Evolutionary conservation across 2,888 invertebrate genomes (phyloP).

Genomic region (Lithophane socia): DNA sequence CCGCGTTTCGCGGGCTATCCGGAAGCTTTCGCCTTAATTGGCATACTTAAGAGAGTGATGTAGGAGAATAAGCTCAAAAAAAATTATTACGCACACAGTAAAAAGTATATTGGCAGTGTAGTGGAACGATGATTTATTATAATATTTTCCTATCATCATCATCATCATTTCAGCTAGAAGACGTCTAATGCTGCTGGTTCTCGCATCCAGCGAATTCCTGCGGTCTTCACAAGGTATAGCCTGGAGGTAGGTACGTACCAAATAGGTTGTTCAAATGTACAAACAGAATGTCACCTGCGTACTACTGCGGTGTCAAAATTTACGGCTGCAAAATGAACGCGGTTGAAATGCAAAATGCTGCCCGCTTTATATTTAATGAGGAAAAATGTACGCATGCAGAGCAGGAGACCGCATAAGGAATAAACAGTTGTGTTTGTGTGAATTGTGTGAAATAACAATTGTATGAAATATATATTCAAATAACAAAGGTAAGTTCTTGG

Average conservation of each 20-base stretch:
- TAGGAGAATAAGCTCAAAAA: too few relatives aligned
- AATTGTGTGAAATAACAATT: slow-evolving; percentile 12
- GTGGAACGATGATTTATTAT: too few relatives aligned
- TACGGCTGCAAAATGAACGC: slow-evolving; percentile 45
- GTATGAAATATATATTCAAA: neutral
- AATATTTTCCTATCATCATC: too few relatives aligned
- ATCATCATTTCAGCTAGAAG: too few relatives aligned
- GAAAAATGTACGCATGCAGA: slow-evolving; percentile 48
- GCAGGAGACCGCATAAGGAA: slow-evolving; percentile 46
- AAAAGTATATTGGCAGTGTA: too few relatives aligned
- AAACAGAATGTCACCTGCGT: slow-evolving; percentile 43
- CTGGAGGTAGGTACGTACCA: neutral
- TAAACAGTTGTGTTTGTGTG: slow-evolving; percentile 34
- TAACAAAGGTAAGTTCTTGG: neutral
- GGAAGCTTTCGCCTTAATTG: too few relatives aligned
- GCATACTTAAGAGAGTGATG: too few relatives aligned
- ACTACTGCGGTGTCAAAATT: slow-evolving; percentile 50
- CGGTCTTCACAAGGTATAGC: too few relatives aligned
- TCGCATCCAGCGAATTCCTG: too few relatives aligned
- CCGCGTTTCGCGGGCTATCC: too few relatives aligned
- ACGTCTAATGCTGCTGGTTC: too few relatives aligned
- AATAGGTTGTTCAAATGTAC: neutral
- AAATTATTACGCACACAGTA: too few relatives aligned
- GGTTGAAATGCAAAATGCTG: slow-evolving; percentile 52
- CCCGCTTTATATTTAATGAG: slow-evolving; percentile 48